These are phyloP conservation scores for Acropternis orthonyx DNA, from an alignment of 2,797 vertebrate genomes.

Conservation along the genomic window DNA sequence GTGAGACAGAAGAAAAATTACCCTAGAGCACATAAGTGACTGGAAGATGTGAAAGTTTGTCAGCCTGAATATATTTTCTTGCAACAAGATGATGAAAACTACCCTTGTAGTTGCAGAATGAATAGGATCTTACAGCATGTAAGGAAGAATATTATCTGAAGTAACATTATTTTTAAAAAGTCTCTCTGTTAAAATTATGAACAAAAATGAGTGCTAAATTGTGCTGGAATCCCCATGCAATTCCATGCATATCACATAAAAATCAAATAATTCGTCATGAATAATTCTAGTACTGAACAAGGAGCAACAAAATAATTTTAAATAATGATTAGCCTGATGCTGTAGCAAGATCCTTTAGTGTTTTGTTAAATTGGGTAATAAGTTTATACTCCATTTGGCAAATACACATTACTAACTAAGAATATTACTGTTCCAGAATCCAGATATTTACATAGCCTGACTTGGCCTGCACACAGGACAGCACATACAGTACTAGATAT, in stretches of 20 bases:
- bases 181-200: slow-evolving; percentile 19
- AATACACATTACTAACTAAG: not conserved
- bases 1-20: not conserved
- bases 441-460: not conserved
- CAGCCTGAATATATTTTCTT: slow-evolving; percentile 25
- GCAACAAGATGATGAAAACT: not conserved
- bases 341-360: not conserved
- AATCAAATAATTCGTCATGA: slow-evolving; percentile 48
- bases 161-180: slow-evolving; percentile 51
- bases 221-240: slow-evolving; percentile 1
- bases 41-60: slow-evolving; percentile 13
- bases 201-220: slow-evolving; percentile 35
- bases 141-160: slow-evolving; percentile 36
- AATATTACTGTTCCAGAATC: not conserved
- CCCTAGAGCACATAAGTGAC: not conserved
- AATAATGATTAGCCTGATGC: slow-evolving; percentile 49
- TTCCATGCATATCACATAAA: slow-evolving; percentile 6
- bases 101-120: slow-evolving; percentile 17
- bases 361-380: slow-evolving; percentile 44
- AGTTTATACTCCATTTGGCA: slow-evolving; percentile 36
- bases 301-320: slow-evolving; percentile 42
- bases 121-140: slow-evolving; percentile 20
- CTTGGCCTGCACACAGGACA: not conserved
- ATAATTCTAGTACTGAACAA: slow-evolving; percentile 22
- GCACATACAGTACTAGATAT: not conserved